These are phyloP conservation scores for Phoenoteleia sp. DNA, from an alignment of 2,888 invertebrate genomes.

Conservation along the genomic window DNA sequence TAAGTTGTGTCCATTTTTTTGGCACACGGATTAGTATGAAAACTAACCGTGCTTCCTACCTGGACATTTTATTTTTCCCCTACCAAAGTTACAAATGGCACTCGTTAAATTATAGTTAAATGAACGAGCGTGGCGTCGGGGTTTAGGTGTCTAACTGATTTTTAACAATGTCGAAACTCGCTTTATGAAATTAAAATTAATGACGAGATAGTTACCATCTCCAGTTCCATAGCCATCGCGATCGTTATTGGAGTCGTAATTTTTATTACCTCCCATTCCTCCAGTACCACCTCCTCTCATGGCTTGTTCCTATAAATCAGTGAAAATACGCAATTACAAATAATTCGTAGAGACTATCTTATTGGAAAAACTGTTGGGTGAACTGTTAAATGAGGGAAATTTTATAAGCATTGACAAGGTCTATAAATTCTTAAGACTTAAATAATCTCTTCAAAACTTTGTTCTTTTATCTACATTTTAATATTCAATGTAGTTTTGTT, in stretches of 20 bases:
- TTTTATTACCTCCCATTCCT: conserved; percentile 79
- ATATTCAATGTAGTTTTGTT: no score
- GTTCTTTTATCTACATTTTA: no score
- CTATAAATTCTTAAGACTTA: no score
- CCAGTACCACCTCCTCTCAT: conserved; percentile 82
- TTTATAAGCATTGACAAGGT: no score
- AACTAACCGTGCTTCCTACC: conserved; percentile 54
- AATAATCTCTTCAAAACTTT: no score
- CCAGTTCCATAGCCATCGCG: conserved; percentile 84
- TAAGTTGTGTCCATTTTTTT: conserved; percentile 35
- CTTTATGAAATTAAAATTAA: no score
- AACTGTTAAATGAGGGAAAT: no score
- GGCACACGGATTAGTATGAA: conserved; percentile 40
- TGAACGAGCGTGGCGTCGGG: conserved; percentile 55
- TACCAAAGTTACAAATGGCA: conserved; percentile 42
- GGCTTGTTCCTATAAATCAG: conserved; percentile 84
- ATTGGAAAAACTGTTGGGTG: no score
- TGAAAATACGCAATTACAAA: not conserved
- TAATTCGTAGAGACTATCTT: no score
- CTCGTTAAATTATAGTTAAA: conserved; percentile 19
- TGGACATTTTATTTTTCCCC: conserved; percentile 58
- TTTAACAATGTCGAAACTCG: no score
- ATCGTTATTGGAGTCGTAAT: conserved; percentile 84
- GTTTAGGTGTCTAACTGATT: no score
- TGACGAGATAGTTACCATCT: conserved; percentile 83